These are phyloP conservation scores for Agrochola lychnidis DNA, from an alignment of 2,888 invertebrate species.

Conservation along the genomic window DNA sequence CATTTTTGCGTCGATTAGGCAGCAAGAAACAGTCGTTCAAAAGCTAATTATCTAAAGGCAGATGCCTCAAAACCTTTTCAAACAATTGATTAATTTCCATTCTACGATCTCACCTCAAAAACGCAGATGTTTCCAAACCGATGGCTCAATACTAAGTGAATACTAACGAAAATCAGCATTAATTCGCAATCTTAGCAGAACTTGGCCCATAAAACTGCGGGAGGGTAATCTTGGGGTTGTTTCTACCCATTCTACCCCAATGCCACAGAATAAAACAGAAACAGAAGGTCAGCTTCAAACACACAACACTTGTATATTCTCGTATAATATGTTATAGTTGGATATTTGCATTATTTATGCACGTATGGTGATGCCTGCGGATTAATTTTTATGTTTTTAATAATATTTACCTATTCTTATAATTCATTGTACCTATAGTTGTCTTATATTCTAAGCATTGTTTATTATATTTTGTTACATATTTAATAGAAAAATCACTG, in stretches of 20 bases:
- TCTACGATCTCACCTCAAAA: conserved; percentile 45
- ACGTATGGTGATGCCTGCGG: no score
- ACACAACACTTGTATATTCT: no score
- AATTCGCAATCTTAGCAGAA: conserved; percentile 64
- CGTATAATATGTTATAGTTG: no score
- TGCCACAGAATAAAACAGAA: background rate
- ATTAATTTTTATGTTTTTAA: no score
- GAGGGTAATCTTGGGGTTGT: conserved; percentile 41
- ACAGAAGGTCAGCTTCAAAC: background rate
- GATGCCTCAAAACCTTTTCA: conserved; percentile 18
- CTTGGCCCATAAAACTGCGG: conserved; percentile 59
- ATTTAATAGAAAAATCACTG: no score
- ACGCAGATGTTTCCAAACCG: conserved; percentile 59
- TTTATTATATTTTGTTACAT: no score
- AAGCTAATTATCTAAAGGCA: conserved; percentile 2
- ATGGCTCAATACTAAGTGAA: conserved; percentile 61
- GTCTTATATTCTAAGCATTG: no score
- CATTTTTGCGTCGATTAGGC: background rate
- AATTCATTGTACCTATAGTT: no score
- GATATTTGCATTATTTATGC: no score
- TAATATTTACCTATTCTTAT: no score
- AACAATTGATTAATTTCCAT: conserved; percentile 39
- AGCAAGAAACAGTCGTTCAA: background rate
- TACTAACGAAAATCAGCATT: conserved; percentile 64
- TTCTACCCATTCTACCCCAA: conserved; percentile 15